Base-by-base conservation (phyloP, 2,797 vertebrate species). In the Percopsis omiscomaycus region DNA sequence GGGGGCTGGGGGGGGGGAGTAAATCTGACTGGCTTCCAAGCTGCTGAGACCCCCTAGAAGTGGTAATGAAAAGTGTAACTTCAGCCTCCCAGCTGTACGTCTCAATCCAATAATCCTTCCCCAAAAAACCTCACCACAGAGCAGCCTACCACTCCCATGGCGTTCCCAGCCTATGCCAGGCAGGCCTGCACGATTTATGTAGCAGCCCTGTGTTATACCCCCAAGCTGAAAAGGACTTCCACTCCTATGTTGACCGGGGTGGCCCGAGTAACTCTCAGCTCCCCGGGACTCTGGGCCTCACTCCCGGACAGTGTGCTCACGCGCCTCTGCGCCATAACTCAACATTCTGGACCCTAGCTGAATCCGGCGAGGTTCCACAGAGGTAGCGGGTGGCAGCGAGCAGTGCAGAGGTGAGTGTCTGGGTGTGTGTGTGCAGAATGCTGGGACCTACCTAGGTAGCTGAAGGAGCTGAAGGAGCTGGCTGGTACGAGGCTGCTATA, bases 91-190 rank as follows among this genome's bases (percentile, higher is more conserved):
- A 91, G 92, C 88, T 93, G 90, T 93, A 92, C 66, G 87, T 92
- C 91, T 92, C 91, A 92, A 92, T 92, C 89, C 89, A 22, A 89
- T 93, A 93, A 93, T 93, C 92, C 92, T 91, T 89, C 88, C 89
- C 90, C 85, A 91, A 91, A 91, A 89, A 90, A 89, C 87, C 89
- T 85, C 81, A 86, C 81, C 78, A 71, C 86, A 88, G 88, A 89
- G 86, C 89, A 78, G 89, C 88, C 90, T 88, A 88, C 91, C 87
- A 86, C 92, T 93, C 92, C 91, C 92, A 91, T 91, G 89, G 83
- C 60, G 82, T 84, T 89, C 84, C 86, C 89, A 87, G 88, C 75
- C 90, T 85, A 82, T 82, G 88, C 86, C 83, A 84, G 88, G 84
- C 86, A 84, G 90, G 90, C 85, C 89, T 86, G 81, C 73, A 65